phyloP scores from a whole-genome alignment of 2,888 invertebrate species.

The Cyrtodaria siliqua region DNA sequence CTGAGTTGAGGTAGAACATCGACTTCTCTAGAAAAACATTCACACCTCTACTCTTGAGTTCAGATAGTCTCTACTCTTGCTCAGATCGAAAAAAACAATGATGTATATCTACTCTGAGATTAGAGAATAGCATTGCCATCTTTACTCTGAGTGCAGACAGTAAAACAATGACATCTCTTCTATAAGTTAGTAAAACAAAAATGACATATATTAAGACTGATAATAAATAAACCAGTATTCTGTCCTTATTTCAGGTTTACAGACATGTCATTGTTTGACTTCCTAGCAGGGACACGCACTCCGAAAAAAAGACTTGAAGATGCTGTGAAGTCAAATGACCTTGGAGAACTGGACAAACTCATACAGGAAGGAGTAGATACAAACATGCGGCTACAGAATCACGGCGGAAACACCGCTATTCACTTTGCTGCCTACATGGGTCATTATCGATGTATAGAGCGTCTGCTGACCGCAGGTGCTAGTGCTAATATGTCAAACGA shows the following conservation, averaged over 20 bases:
- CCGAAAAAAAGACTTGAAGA: slow-evolving; percentile 59
- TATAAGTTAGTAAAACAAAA: no score
- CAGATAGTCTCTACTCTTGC: no score
- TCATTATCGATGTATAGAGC: slow-evolving; percentile 41
- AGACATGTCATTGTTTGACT: slow-evolving; percentile 25
- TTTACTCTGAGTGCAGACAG: no score
- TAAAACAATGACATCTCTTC: no score
- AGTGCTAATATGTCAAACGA: slow-evolving; percentile 58
- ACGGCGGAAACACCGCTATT: slow-evolving; percentile 67
- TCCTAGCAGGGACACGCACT: slow-evolving; percentile 17
- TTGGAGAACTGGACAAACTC: slow-evolving; percentile 56
- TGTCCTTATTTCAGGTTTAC: neutral
- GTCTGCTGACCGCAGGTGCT: slow-evolving; percentile 57
- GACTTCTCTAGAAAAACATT: no score
- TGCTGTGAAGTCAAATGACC: slow-evolving; percentile 57
- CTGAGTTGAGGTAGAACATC: no score
- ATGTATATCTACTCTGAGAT: no score
- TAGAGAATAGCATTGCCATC: no score
- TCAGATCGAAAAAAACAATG: no score
- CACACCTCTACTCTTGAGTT: no score
- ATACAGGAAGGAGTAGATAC: slow-evolving; percentile 58
- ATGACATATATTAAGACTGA: no score
- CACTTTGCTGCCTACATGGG: slow-evolving; percentile 64
- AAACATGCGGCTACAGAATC: slow-evolving; percentile 55
- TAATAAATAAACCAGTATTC: no score